A percentile compares a stretch with the other conserved stretches of the same genome.
Evolutionary conservation across 2,113 vertebrate species (phyloP).

Genomic region (Chrysochloris asiatica): DNA sequence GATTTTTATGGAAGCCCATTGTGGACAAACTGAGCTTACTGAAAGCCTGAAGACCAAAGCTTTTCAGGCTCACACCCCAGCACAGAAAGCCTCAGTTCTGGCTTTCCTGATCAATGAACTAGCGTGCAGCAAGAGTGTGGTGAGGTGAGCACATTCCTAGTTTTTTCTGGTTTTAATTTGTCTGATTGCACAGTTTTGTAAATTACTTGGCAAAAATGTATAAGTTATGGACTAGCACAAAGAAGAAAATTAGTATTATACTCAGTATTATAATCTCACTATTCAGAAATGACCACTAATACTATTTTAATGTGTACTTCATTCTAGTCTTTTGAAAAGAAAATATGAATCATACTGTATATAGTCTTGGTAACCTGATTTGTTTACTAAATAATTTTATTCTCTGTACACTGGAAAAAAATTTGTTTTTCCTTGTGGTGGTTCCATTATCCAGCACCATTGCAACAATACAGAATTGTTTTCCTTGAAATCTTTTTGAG

Average conservation of each 20-base stretch:
- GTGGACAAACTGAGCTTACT: constrained; percentile 90
- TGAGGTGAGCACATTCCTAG: constrained; percentile 86
- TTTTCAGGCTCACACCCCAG: constrained; percentile 94
- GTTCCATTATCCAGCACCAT: neutral
- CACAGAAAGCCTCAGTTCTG: constrained; percentile 93
- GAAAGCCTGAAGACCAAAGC: constrained; percentile 95
- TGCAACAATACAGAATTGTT: neutral
- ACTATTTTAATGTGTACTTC: neutral
- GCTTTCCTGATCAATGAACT: constrained; percentile 95
- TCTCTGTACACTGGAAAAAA: neutral
- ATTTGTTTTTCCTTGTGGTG: neutral
- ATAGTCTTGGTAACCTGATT: constrained; percentile 11
- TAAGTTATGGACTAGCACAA: neutral
- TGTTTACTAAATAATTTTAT: constrained; percentile 31
- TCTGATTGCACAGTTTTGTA: neutral
- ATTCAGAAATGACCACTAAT: constrained; percentile 8
- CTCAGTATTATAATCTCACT: neutral
- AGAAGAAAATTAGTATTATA: constrained; percentile 34
- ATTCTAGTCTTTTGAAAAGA: constrained; percentile 22
- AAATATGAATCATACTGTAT: neutral
- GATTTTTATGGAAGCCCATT: constrained; percentile 94
- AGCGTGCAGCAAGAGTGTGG: constrained; percentile 95
- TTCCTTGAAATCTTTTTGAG: constrained; percentile 26
- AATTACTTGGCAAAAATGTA: neutral
- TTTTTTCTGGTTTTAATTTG: neutral